These are phyloP conservation scores for Phalacrocorax carbo DNA, from an alignment of 2,113 vertebrate species.

Conservation along the genomic window DNA sequence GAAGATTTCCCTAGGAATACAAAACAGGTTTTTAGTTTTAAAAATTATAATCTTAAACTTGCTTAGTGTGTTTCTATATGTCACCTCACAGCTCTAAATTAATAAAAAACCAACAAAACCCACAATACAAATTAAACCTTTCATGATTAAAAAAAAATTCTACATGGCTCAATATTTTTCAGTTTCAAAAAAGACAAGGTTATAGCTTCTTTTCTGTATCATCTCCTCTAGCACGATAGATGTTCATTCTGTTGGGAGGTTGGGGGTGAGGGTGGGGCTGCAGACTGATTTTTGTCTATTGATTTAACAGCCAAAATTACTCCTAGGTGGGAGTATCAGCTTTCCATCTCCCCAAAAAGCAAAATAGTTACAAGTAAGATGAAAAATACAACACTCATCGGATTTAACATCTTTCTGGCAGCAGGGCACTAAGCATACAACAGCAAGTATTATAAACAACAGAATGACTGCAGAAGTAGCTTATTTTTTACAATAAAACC, in stretches of 20 bases:
- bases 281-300: fast-evolving
- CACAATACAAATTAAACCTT: not conserved
- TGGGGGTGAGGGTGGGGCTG: too few relatives aligned
- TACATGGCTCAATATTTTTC: not conserved
- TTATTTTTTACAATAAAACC: not conserved
- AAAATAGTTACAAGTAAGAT: not conserved
- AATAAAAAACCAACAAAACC: too few relatives aligned
- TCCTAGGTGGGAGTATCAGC: not conserved
- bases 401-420: not conserved
- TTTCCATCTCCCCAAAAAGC: not conserved
- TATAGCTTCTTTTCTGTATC: not conserved
- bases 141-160: not conserved
- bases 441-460: not conserved
- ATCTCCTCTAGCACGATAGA: not conserved
- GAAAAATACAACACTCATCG: not conserved
- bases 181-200: not conserved
- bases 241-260: not conserved
- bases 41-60: not conserved
- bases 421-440: not conserved
- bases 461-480: not conserved
- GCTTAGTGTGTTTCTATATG: not conserved
- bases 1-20: constrained; percentile 88
- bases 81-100: not conserved
- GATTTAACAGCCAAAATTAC: not conserved
- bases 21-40: constrained; percentile 9